A percentile compares a stretch with the other conserved stretches of the same genome.
These are phyloP conservation scores for Ectobius pallidus DNA, from an alignment of 2,888 invertebrate genomes.

Conservation along the genomic window DNA sequence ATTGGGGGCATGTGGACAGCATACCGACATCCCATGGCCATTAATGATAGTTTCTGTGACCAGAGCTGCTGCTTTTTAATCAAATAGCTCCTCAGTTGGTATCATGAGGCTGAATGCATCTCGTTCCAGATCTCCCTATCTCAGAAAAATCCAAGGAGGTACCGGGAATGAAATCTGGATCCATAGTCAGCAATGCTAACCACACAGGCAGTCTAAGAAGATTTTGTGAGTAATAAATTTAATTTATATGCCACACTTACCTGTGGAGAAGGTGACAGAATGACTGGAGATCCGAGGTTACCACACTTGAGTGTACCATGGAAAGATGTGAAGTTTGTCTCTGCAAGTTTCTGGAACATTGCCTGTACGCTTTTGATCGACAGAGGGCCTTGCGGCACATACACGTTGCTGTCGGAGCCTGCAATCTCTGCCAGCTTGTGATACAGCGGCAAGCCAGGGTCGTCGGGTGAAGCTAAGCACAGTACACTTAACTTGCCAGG, in stretches of 20 bases:
- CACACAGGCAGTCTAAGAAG: too few relatives aligned
- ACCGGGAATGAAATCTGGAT: too few relatives aligned
- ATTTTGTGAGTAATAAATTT: too few relatives aligned
- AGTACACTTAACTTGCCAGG: constrained; percentile 75
- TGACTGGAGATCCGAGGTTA: constrained; percentile 71
- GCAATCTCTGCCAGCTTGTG: constrained; percentile 81
- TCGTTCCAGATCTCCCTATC: too few relatives aligned
- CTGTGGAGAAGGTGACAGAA: constrained; percentile 76
- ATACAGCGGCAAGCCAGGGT: constrained; percentile 64
- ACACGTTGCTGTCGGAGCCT: constrained; percentile 67
- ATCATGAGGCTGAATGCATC: too few relatives aligned
- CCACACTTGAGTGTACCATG: constrained; percentile 77
- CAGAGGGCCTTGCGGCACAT: constrained; percentile 63
- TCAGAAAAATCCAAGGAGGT: too few relatives aligned
- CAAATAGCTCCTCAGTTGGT: too few relatives aligned
- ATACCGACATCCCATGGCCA: too few relatives aligned
- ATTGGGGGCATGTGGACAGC: too few relatives aligned
- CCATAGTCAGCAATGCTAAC: too few relatives aligned
- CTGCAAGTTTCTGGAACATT: constrained; percentile 71
- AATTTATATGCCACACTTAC: constrained; percentile 54
- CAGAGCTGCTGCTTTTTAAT: too few relatives aligned
- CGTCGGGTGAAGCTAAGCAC: constrained; percentile 51
- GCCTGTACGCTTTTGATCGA: constrained; percentile 56
- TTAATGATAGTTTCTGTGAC: too few relatives aligned
- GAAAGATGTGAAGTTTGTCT: constrained; percentile 74